A percentile compares a stretch with the other conserved stretches of the same genome.
Evolutionary conservation across 2,888 invertebrate species (phyloP).

Genomic region (Cheilosia urbana): DNA sequence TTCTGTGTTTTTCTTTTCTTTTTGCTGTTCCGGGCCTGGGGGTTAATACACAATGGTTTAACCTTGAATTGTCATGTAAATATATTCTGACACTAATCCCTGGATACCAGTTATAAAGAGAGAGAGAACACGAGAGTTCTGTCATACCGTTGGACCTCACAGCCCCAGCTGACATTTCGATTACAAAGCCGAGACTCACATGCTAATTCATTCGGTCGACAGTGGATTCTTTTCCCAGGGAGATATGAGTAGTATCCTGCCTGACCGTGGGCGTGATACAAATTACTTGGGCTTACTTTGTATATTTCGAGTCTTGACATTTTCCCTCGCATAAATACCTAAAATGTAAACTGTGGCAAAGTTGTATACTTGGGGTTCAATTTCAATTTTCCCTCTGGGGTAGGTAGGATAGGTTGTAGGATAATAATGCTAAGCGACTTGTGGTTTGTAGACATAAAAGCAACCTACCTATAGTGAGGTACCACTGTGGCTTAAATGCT

Average conservation of each 20-base stretch:
- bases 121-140: too few species aligned
- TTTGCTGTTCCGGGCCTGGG: background rate
- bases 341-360: too few species aligned
- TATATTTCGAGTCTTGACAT: constrained; percentile 7
- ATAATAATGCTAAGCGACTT: too few species aligned
- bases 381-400: too few species aligned
- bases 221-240: constrained; percentile 28
- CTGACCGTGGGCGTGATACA: background rate
- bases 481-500: too few species aligned
- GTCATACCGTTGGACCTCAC: constrained; percentile 39
- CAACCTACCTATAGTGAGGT: too few species aligned
- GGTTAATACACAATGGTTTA: constrained; percentile 49
- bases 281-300: background rate
- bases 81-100: constrained; percentile 69
- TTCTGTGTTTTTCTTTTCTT: background rate
- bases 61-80: constrained; percentile 74
- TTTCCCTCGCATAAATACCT: background rate
- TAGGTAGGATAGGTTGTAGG: too few species aligned
- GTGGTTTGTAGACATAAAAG: too few species aligned
- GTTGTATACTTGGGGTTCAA: too few species aligned
- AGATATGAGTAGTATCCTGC: constrained; percentile 2
- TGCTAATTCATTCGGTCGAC: constrained; percentile 51
- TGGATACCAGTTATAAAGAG: constrained; percentile 38
- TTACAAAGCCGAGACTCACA: constrained; percentile 45
- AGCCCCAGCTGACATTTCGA: constrained; percentile 55